phyloP scores from a whole-genome alignment of 2,888 invertebrate genomes.

The Antitype chi region DNA sequence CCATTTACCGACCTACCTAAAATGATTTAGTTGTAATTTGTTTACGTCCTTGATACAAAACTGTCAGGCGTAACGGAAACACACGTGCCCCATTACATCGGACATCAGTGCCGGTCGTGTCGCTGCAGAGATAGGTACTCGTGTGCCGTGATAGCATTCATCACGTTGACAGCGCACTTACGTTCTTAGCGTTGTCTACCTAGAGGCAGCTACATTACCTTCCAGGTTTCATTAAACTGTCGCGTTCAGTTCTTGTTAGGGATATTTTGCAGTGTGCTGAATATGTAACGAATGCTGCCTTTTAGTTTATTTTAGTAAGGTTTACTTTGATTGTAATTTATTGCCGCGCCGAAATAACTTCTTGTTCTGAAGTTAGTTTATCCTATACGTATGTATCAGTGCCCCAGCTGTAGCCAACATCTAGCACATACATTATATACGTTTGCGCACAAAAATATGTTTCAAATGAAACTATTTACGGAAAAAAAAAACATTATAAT shows the following conservation, averaged over 20 bases:
- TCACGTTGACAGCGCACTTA: conserved; percentile 34
- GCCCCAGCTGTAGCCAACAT: too few species aligned
- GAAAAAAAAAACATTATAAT: conserved; percentile 2
- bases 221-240: conserved; percentile 24
- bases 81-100: conserved; percentile 22
- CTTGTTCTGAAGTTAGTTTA: background rate
- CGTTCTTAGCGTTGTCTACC: background rate
- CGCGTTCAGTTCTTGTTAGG: background rate
- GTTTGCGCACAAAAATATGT: background rate
- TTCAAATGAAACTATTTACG: background rate
- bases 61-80: conserved; percentile 29
- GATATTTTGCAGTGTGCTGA: background rate
- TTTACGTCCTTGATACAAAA: conserved; percentile 36
- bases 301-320: background rate
- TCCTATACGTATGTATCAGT: too few species aligned
- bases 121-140: background rate
- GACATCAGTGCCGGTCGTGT: conserved; percentile 10
- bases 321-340: background rate
- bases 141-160: conserved; percentile 24
- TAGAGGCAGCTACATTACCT: conserved; percentile 12
- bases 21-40: conserved; percentile 25
- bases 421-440: too few species aligned
- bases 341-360: conserved; percentile 5
- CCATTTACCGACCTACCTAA: background rate
- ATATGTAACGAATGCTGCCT: background rate